Conservation (phyloP, 1,140 invertebrate genomes). For the Pseudomyrmex pallidus region DNA sequence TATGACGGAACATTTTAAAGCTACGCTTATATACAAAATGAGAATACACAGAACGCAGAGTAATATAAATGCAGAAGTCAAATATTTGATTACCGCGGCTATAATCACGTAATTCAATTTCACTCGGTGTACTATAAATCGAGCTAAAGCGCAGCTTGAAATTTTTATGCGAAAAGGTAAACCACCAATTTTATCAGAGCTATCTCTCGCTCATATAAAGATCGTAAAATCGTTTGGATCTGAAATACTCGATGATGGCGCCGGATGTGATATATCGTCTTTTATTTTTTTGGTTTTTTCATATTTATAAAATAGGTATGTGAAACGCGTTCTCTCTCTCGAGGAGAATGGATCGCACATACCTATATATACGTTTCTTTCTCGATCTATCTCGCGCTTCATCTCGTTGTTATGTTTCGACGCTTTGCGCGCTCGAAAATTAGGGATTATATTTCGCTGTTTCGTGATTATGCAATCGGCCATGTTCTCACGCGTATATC, state of each 20-base stretch:
- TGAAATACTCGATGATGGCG: no score
- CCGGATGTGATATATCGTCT: not conserved
- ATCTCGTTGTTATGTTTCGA: no score
- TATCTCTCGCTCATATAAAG: not conserved
- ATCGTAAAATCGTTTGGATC: slow-evolving; percentile 18
- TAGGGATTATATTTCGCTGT: slow-evolving; percentile 20
- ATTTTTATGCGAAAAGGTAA: slow-evolving; percentile 20
- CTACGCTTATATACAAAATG: slow-evolving; percentile 2
- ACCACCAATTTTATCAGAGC: slow-evolving; percentile 6
- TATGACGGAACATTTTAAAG: slow-evolving; percentile 21
- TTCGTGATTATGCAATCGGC: slow-evolving; percentile 47
- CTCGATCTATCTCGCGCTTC: no score
- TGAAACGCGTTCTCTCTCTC: not conserved
- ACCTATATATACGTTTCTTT: no score
- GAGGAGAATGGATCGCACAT: no score
- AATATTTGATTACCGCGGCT: slow-evolving; percentile 45
- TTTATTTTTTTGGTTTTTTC: not conserved
- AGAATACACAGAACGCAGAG: not conserved
- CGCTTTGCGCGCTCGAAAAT: not conserved
- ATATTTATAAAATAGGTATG: not conserved
- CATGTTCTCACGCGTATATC: slow-evolving; percentile 48
- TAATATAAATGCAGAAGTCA: slow-evolving; percentile 27
- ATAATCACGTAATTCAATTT: slow-evolving; percentile 49
- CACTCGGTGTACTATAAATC: slow-evolving; percentile 25
- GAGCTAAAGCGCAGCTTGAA: not conserved